Conservation (phyloP, 2,797 vertebrate species). For the Acanthornis magna region DNA sequence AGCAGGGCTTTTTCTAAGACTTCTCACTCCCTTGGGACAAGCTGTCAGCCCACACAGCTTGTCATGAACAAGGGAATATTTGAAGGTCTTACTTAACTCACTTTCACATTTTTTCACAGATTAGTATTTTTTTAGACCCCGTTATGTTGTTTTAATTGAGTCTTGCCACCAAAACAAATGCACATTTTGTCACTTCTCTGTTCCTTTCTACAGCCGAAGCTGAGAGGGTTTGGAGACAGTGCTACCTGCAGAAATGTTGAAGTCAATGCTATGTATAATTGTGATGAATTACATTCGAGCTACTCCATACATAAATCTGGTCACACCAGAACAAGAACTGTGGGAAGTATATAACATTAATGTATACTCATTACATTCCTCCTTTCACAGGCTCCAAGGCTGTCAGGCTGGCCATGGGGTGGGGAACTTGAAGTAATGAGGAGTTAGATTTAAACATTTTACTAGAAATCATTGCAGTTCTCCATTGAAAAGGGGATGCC, state of each 20-base stretch:
- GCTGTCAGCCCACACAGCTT: slow-evolving; percentile 58
- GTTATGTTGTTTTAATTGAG: slow-evolving; percentile 48
- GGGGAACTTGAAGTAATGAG: neutral
- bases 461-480: neutral
- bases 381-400: neutral
- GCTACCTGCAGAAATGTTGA: slow-evolving; percentile 16
- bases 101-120: slow-evolving; percentile 32
- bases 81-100: slow-evolving; percentile 14
- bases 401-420: neutral
- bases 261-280: neutral
- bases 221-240: neutral
- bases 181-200: neutral
- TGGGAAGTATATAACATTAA: slow-evolving; percentile 30
- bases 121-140: slow-evolving; percentile 33
- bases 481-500: neutral
- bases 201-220: neutral
- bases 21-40: slow-evolving; percentile 6
- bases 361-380: slow-evolving; percentile 23
- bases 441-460: slow-evolving; percentile 26
- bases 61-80: slow-evolving; percentile 2
- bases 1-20: slow-evolving; percentile 23
- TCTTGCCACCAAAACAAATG: slow-evolving; percentile 36
- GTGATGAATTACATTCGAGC: slow-evolving; percentile 14
- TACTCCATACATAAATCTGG: slow-evolving; percentile 39
- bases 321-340: slow-evolving; percentile 35